phyloP scores from a whole-genome alignment of 35 echinoderm and acorn worm species.

The Eucidaris tribuloides region DNA sequence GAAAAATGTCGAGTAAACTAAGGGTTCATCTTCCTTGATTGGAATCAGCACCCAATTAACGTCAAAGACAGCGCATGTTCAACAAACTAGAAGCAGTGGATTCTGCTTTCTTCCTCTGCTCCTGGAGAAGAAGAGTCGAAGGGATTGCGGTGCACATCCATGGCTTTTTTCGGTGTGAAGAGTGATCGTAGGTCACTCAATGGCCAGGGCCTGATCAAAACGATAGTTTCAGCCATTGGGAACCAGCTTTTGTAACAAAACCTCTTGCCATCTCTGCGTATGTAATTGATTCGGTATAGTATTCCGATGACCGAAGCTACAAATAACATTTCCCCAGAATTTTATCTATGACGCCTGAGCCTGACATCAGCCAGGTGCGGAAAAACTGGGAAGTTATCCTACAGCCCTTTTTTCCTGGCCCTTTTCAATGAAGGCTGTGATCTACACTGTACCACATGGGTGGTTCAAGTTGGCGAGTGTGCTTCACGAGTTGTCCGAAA shows the following conservation, averaged over 20 bases:
- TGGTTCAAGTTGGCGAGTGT: background rate
- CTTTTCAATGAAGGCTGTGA: background rate
- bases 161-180: constrained; percentile 80
- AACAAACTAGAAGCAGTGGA: constrained; percentile 42
- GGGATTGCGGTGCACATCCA: constrained; percentile 84
- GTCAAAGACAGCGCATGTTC: too few relatives aligned
- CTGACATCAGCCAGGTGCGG: background rate
- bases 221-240: constrained; percentile 64
- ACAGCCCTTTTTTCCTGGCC: background rate
- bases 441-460: background rate
- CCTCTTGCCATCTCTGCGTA: constrained; percentile 60
- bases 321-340: background rate
- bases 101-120: constrained; percentile 91
- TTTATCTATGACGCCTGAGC: constrained; percentile 1
- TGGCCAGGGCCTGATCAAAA: constrained; percentile 61
- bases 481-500: background rate
- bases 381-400: background rate
- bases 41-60: too few relatives aligned
- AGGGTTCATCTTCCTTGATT: background rate
- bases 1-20: background rate
- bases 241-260: constrained; percentile 64
- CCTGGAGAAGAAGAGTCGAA: constrained; percentile 27
- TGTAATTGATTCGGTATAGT: background rate
- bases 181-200: constrained; percentile 68
- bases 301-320: too few relatives aligned